Evolutionary conservation across 92 coral and sea anemone species (phyloP).

Genomic region (Phenganax subtilis): DNA sequence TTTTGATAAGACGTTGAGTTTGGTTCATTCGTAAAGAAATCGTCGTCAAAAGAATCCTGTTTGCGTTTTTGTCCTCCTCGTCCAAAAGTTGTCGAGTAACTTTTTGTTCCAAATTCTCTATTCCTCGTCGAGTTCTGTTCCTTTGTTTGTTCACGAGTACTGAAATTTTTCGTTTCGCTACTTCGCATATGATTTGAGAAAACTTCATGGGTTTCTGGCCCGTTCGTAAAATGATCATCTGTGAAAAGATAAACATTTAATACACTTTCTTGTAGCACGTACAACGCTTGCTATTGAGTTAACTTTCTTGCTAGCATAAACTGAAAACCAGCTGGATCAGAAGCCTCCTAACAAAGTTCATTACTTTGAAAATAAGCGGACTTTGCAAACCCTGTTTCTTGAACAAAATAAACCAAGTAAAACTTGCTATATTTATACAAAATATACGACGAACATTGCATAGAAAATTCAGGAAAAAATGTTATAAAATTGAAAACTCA

Average conservation of each 20-base stretch:
- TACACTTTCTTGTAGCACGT: background rate
- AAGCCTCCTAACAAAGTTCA: too few species aligned
- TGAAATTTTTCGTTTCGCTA: slow-evolving; percentile 16
- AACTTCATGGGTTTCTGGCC: slow-evolving; percentile 10
- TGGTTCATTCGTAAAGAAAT: background rate
- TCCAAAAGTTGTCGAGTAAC: background rate
- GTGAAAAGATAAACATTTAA: background rate
- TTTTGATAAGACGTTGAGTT: background rate
- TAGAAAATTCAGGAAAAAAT: too few species aligned
- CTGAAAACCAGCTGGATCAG: too few species aligned
- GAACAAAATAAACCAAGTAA: too few species aligned
- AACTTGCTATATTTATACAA: too few species aligned
- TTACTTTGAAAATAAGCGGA: too few species aligned
- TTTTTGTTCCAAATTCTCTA: background rate
- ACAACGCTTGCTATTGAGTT: too few species aligned
- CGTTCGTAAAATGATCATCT: background rate
- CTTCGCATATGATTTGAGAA: background rate
- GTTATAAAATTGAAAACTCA: too few species aligned
- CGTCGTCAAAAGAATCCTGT: background rate
- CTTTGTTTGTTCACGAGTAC: slow-evolving; percentile 12
- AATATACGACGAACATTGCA: too few species aligned
- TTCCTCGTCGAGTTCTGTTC: slow-evolving; percentile 18
- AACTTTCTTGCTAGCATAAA: too few species aligned
- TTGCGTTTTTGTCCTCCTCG: slow-evolving; percentile 17
- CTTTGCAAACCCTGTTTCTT: too few species aligned